Conservation (phyloP, 2,113 vertebrate genomes). For the Lepisosteus oculatus region DNA sequence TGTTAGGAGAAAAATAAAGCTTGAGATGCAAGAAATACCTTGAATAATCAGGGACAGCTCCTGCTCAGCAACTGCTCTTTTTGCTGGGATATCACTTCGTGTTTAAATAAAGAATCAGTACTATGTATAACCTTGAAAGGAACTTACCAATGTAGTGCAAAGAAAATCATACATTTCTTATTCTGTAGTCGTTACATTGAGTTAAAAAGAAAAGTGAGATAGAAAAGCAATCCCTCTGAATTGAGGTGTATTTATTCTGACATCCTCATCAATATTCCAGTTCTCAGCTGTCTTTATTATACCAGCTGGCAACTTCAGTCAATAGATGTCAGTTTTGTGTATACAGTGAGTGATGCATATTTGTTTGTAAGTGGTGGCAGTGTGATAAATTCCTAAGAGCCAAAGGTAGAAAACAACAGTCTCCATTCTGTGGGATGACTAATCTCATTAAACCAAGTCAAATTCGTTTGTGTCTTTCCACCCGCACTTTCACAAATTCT, state of each 20-base stretch:
- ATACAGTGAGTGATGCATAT: constrained; percentile 16
- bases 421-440: too few relatives aligned
- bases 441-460: too few relatives aligned
- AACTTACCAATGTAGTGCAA: not conserved
- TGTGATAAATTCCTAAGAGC: constrained; percentile 18
- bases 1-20: not conserved
- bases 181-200: not conserved
- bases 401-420: not conserved
- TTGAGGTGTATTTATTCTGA: not conserved
- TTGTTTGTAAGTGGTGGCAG: constrained; percentile 4
- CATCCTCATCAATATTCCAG: not conserved
- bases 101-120: not conserved
- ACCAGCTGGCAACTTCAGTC: not conserved
- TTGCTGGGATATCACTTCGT: too few relatives aligned
- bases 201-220: constrained; percentile 2
- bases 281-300: constrained; percentile 21
- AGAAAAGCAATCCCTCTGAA: not conserved
- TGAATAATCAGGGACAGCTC: not conserved
- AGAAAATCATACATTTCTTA: not conserved
- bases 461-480: too few relatives aligned
- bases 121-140: constrained; percentile 1
- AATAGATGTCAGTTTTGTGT: constrained; percentile 17
- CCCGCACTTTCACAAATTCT: too few relatives aligned
- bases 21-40: too few relatives aligned
- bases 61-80: too few relatives aligned